These are phyloP conservation scores for Centroberyx gerrardi DNA, from an alignment of 2,797 vertebrate species.

Conservation along the genomic window DNA sequence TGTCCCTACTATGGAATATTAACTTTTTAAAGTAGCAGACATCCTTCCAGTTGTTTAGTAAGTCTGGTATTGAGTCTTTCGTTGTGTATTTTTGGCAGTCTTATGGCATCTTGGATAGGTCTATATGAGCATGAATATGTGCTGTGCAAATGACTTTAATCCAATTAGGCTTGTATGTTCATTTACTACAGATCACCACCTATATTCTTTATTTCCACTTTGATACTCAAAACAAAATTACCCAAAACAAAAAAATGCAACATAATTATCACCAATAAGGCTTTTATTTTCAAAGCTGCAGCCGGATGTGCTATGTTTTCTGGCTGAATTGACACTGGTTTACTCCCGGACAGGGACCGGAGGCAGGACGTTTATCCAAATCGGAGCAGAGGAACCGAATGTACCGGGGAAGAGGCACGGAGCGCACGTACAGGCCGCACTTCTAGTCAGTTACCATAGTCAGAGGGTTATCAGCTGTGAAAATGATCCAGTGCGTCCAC, in stretches of 20 bases:
- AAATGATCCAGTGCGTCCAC: conserved; percentile 72
- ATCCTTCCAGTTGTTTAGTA: too few species aligned
- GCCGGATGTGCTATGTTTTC: conserved; percentile 56
- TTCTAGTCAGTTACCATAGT: conserved; percentile 3
- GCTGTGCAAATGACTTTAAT: too few species aligned
- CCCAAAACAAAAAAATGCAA: neutral
- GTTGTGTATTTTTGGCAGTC: too few species aligned
- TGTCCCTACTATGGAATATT: too few species aligned
- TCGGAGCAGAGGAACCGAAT: conserved; percentile 54
- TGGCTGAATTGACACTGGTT: conserved; percentile 54
- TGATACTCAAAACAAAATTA: neutral
- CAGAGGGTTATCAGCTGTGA: conserved; percentile 17
- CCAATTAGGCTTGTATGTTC: too few species aligned
- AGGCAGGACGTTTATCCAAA: conserved; percentile 70
- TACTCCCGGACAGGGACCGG: conserved; percentile 21
- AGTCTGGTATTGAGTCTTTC: too few species aligned
- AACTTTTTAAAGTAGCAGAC: too few species aligned
- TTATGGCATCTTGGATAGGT: too few species aligned
- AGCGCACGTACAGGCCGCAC: neutral
- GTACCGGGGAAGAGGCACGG: conserved; percentile 44
- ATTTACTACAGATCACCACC: too few species aligned
- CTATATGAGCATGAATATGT: too few species aligned
- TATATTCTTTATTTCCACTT: too few species aligned
- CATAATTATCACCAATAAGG: neutral
- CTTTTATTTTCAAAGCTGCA: neutral